Base-by-base conservation (phyloP, 2,113 vertebrate species). In the Phoxinus phoxinus region DNA sequence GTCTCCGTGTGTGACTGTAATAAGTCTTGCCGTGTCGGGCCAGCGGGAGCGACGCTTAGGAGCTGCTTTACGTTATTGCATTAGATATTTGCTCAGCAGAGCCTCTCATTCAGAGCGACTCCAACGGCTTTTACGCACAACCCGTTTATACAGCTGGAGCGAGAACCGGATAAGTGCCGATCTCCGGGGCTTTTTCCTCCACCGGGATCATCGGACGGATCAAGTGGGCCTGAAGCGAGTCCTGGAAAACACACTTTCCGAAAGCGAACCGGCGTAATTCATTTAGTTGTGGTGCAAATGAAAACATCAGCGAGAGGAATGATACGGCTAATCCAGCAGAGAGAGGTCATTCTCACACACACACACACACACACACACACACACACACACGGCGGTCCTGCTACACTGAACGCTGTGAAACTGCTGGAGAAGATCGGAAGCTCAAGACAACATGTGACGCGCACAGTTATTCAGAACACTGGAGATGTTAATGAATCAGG, bases 381-480 rank as follows among this genome's bases (percentile, higher is more conserved):
- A 21, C 53, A 46, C 37, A 73, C 37, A 13, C 23, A 5, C 30
- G 61, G 53, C 53, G 1, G 4, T 10, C 32, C 9, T 9, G 15
- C 21, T 8, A 67, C 27, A 17, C 13, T 8, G 63, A 30, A 30
- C 17, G 2, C 30, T 30, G 7, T 1, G 6, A 7, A 21, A 12
- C 67, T 37, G 67, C 67, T 9, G 25, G 5, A 30, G 25, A 17
- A 7, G 1, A 53, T 9, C 1, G 6, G 13, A 27, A 75, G 4
- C 15, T 23, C 25, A 0, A 46, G 12, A 25, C 10, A 2, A 72
- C 35, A n/a, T 23, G 19, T n/a, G 13, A 17, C 48, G 17, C 48
- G 48, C 87, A 94, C 94, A 95, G 96, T 95, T 95, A 51, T 48
- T 48, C 3, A 46, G 12, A 13, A 48, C 12, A 48, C 11, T 3